Percentiles rank a stretch among this genome's conserved stretches.
These are phyloP conservation scores for Trissolcus japonicus DNA, from an alignment of 2,888 invertebrate species.

Conservation along the genomic window DNA sequence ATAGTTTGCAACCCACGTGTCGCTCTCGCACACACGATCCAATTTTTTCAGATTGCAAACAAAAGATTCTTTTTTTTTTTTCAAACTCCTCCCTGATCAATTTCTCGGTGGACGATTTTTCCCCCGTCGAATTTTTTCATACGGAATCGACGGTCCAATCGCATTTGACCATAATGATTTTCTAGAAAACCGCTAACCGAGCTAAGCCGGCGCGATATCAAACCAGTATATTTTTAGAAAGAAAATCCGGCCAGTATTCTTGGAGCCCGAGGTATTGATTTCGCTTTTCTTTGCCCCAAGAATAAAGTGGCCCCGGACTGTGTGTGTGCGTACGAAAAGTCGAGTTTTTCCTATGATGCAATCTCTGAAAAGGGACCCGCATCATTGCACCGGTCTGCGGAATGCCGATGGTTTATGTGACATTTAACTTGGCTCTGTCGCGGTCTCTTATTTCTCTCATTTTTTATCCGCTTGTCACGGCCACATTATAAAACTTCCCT, in stretches of 20 bases:
- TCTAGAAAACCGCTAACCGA: conserved; percentile 46
- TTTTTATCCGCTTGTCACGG: conserved; percentile 36
- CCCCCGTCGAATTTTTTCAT: neutral
- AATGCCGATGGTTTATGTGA: conserved; percentile 73
- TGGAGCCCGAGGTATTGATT: conserved; percentile 72
- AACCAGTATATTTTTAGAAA: conserved; percentile 13
- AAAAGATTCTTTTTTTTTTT: neutral
- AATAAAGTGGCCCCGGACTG: conserved; percentile 48
- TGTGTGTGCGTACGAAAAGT: conserved; percentile 50
- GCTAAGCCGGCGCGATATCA: neutral
- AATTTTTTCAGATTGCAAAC: conserved; percentile 7
- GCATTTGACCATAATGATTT: conserved; percentile 63
- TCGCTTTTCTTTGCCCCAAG: conserved; percentile 41
- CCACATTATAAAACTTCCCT: too few relatives aligned
- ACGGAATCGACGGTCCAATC: too few relatives aligned
- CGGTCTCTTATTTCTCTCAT: conserved; percentile 58
- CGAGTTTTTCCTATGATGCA: conserved; percentile 75
- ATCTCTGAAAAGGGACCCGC: conserved; percentile 76
- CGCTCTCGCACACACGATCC: conserved; percentile 8
- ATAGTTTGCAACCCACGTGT: conserved; percentile 1
- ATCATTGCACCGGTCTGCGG: conserved; percentile 72
- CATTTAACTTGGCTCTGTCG: conserved; percentile 70
- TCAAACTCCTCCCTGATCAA: too few relatives aligned
- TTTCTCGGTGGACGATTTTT: neutral
- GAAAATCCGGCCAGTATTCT: conserved; percentile 68